Percentiles rank a stretch among this genome's conserved stretches.
Evolutionary conservation across 2,797 vertebrate species (phyloP).

Genomic region (Acrossocheilus fasciatus): DNA sequence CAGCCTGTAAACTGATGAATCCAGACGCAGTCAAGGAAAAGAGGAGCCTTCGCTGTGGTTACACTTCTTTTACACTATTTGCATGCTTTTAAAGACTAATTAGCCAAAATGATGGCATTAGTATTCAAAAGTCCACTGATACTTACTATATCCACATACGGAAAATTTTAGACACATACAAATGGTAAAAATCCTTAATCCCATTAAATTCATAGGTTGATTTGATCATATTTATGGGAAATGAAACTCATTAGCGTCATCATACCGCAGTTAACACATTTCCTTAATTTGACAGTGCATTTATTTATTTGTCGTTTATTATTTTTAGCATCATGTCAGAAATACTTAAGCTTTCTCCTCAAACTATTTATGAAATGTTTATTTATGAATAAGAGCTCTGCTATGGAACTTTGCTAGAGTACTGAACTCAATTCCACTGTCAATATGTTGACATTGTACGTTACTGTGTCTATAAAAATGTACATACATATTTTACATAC

Average conservation of each 20-base stretch:
- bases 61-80: neutral
- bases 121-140: neutral
- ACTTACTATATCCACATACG: neutral
- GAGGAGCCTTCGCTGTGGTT: constrained; percentile 44
- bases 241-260: neutral
- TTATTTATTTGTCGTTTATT: no score
- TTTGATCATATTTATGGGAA: neutral
- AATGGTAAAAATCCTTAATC: neutral
- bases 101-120: neutral
- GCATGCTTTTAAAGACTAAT: neutral
- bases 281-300: neutral
- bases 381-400: neutral
- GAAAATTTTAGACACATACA: neutral
- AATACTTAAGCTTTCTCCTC: neutral
- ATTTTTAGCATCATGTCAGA: neutral
- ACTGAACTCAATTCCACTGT: neutral
- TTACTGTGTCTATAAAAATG: neutral
- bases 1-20: constrained; percentile 61
- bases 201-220: neutral
- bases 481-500: neutral
- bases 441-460: neutral
- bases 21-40: constrained; percentile 39
- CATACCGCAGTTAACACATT: neutral
- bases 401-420: neutral
- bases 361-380: neutral